These are phyloP conservation scores for Paelopatides confundens DNA, from an alignment of 53 echinoderm and acorn worm species.

Conservation along the genomic window DNA sequence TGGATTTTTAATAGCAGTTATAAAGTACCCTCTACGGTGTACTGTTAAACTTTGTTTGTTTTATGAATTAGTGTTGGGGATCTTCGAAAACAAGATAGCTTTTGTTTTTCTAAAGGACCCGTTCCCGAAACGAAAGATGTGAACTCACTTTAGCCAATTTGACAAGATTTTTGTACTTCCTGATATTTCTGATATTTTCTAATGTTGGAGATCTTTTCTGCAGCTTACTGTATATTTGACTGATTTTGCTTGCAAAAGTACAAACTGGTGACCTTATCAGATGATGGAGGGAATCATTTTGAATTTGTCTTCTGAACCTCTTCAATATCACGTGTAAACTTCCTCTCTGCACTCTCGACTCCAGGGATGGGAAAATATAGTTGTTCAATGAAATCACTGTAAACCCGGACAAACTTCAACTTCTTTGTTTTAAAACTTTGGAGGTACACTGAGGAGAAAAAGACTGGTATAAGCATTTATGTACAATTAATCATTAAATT, in stretches of 20 bases:
- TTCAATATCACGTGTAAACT: constrained; percentile 9
- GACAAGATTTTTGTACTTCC: constrained; percentile 48
- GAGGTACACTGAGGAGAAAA: not conserved
- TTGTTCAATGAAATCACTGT: constrained; percentile 68
- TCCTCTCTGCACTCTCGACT: constrained; percentile 2
- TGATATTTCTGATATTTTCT: constrained; percentile 1
- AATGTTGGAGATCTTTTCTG: not conserved
- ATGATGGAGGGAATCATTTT: constrained; percentile 68
- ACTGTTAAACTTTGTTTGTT: too few species aligned
- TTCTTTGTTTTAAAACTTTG: constrained; percentile 3
- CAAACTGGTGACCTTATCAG: constrained; percentile 58
- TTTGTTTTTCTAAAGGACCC: too few species aligned
- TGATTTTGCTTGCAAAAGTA: constrained; percentile 7
- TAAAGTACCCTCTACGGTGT: too few species aligned
- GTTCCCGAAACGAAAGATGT: too few species aligned
- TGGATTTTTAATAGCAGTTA: too few species aligned
- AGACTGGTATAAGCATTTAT: too few species aligned
- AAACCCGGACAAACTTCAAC: constrained; percentile 67
- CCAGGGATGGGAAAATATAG: constrained; percentile 70
- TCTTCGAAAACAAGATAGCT: too few species aligned
- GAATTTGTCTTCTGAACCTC: constrained; percentile 31
- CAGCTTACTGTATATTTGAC: constrained; percentile 2
- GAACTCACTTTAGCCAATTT: constrained; percentile 47
- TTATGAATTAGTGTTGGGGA: too few species aligned
- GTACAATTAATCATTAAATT: too few species aligned